Base-by-base conservation (phyloP, 2,797 vertebrate genomes). In the Gallirallus australis region DNA sequence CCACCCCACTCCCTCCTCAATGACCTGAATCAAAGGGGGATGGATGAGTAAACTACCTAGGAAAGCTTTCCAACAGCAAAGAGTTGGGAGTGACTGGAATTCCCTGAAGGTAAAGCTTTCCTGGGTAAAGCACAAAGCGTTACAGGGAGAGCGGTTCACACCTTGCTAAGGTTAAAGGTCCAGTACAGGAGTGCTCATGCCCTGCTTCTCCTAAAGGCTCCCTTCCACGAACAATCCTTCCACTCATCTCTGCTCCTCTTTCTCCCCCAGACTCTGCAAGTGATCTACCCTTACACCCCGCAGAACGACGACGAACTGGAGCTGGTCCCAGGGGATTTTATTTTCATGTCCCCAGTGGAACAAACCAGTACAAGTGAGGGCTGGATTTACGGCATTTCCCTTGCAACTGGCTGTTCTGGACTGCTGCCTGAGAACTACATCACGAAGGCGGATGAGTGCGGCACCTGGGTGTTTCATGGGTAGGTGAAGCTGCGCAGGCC, bases 231-330 rank as follows among this genome's bases (percentile, higher is more conserved):
- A 81, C 57, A 37, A 8, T 20, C 31, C 57, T 35, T 66, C 40
- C 40, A 31, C 39, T 78, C 71, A 68, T 64, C 16, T 52, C 30
- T 70, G 72, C 53, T 79, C 79, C 72, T 61, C 7, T 86, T 84
- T 39, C 81, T 86, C 64, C 80, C 66, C 30, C 91, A 99, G 99
- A 99, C 99, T 2, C 98, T 99, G 85, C 99, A 99, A 71, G 99
- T 99, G 88, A 99, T 99, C 98, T 99, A 99, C 97, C 99, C 99
- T 20, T 99, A 99, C 93, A 92, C 94, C 63, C 99, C 99, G 6
- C 99, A 99, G 98, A 99, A 99, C 1, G 99, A 99, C 0, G 99
- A 99, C 0, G 99, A 99, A 96, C 98, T 99, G 12, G 99, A 99
- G 98, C 98, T 99, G 97, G 98, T 98, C 27, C 99, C 98, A 0